Base-by-base conservation (phyloP, 2,888 invertebrate species). In the Poecilus cupreus region DNA sequence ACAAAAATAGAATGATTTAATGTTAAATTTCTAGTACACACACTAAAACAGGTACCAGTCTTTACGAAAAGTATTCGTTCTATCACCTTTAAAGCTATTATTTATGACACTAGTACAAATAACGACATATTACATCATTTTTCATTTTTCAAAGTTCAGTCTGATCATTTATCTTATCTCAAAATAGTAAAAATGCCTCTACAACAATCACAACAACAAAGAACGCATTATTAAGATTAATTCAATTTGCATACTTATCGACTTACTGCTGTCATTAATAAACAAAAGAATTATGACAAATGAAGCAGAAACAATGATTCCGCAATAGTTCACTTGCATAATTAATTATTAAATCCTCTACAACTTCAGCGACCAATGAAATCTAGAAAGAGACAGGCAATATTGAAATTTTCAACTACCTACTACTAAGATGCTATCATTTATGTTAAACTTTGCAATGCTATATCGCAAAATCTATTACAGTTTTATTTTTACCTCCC, bases 261-360 rank as follows among this genome's bases (percentile, higher is more conserved):
- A 43, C 43, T 43, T 43, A n/a, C 11, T 13, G 43, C 43, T 60
- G 60, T 60, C 60, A 60, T n/a, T n/a, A 20, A 54, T 54, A 60
- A 60, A 60, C 60, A 60, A 60, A 43, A 60, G 60, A 60, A 26
- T 43, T 60, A 60, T 13, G 60, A 60, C 60, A 60, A 10, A 60
- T 24, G 43, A 13, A 43, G 43, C n/a, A 43, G 43, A 13, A 8
- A 11, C 13, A 13, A 43, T 43, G 60, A 60, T 60, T 24, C n/a
- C 24, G 60, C 60, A 60, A 60, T 60, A 60, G 60, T 24, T 60
- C 13, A 43, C 43, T 43, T 43, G 22, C 24, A 26, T 60, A 60
- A 60, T 60, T 60, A 60, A 60, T 60, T 22, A 60, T 26, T 26
- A 26, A 39, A 51, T 16, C 51, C 18, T 51, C 8, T 54, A 32